Evolutionary conservation across 2,113 vertebrate genomes (phyloP).

Genomic region (Cromileptes altivelis): DNA sequence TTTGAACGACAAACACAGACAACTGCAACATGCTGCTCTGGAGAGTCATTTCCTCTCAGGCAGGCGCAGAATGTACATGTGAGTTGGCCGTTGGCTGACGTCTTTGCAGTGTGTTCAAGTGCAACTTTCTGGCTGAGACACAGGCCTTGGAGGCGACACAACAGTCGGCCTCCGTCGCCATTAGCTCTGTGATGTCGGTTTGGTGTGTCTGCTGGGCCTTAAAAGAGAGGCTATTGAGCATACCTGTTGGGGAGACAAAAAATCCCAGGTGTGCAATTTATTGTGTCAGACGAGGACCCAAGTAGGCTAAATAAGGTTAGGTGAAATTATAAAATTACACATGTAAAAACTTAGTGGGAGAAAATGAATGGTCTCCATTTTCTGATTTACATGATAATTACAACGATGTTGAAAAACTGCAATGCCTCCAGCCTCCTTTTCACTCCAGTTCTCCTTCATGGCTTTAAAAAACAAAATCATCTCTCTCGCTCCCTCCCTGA

Average conservation of each 20-base stretch:
- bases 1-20: too few species aligned
- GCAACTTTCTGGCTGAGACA: too few species aligned
- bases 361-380: constrained; percentile 31
- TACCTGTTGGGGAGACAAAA: not conserved
- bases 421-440: constrained; percentile 32
- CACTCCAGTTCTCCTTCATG: constrained; percentile 9
- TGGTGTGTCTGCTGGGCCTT: too few species aligned
- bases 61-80: too few species aligned
- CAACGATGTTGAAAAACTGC: constrained; percentile 24
- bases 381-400: constrained; percentile 46
- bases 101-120: too few species aligned
- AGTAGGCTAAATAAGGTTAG: not conserved
- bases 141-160: too few species aligned
- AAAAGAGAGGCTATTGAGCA: not conserved
- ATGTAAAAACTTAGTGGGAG: constrained; percentile 5
- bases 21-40: too few species aligned
- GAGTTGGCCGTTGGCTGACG: too few species aligned
- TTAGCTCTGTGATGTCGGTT: too few species aligned
- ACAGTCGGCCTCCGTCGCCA: too few species aligned
- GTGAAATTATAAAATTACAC: constrained; percentile 39
- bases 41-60: too few species aligned
- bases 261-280: constrained; percentile 1
- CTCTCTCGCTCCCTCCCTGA: constrained; percentile 4
- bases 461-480: not conserved
- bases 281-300: not conserved